phyloP scores from a whole-genome alignment of 2,113 vertebrate species.

The Tragelaphus strepsiceros region DNA sequence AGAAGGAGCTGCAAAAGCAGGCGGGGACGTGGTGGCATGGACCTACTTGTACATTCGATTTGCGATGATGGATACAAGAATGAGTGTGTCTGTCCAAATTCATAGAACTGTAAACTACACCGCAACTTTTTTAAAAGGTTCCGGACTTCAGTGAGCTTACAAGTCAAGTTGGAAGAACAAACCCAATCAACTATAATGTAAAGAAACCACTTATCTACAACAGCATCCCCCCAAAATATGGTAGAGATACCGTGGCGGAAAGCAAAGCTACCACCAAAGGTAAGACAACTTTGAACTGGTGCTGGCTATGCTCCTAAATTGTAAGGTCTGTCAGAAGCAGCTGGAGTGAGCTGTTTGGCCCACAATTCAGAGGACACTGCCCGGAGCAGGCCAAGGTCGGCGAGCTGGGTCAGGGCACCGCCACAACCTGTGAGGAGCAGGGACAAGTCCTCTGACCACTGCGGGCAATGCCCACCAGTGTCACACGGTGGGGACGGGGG shows the following conservation, averaged over 20 bases:
- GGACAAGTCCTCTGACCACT: background rate
- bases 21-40: background rate
- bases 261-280: background rate
- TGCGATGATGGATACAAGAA: background rate
- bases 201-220: background rate
- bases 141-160: background rate
- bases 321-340: background rate
- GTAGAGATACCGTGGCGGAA: background rate
- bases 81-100: background rate
- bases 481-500: background rate
- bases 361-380: fast-evolving
- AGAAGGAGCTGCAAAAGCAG: too few species aligned
- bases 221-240: background rate
- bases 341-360: background rate
- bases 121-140: background rate
- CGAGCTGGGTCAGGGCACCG: fast-evolving
- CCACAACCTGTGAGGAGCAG: background rate
- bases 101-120: background rate
- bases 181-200: background rate
- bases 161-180: background rate
- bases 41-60: background rate
- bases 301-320: background rate
- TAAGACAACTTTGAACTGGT: background rate
- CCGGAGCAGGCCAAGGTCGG: fast-evolving
- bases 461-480: background rate